A percentile compares a stretch with the other conserved stretches of the same genome.
phyloP scores from a whole-genome alignment of 2,797 vertebrate genomes.

The Nyctalus aviator region DNA sequence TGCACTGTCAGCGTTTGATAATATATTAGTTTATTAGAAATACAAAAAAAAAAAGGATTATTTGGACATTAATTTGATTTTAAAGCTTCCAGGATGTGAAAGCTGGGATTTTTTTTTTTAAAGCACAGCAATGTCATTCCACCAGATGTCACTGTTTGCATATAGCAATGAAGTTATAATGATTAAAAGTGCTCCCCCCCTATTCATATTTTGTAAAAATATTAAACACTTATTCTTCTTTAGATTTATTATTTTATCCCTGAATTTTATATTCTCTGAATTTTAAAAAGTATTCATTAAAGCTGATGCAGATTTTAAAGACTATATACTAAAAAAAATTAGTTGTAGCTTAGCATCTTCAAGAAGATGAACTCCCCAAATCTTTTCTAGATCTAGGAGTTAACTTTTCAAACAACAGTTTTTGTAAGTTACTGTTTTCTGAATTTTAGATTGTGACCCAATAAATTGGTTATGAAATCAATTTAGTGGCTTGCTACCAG shows the following conservation, averaged over 20 bases:
- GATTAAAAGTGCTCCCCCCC: constrained; percentile 30
- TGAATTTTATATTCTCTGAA: neutral
- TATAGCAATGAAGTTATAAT: constrained; percentile 62
- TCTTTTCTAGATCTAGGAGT: neutral
- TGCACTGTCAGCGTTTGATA: neutral
- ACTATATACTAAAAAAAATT: constrained; percentile 14
- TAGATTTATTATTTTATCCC: constrained; percentile 31
- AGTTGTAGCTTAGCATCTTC: neutral
- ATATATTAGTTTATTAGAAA: neutral
- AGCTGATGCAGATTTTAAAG: constrained; percentile 23
- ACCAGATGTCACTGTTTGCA: constrained; percentile 89
- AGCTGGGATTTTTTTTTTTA: constrained; percentile 5
- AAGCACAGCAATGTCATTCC: constrained; percentile 77
- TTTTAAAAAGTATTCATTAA: neutral
- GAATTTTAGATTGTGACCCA: neutral
- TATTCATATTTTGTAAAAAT: constrained; percentile 50
- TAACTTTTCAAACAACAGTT: constrained; percentile 19
- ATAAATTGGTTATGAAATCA: neutral
- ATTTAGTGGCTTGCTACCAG: neutral
- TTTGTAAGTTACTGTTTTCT: constrained; percentile 2
- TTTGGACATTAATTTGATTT: constrained; percentile 40
- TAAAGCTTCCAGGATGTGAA: neutral
- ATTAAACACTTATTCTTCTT: neutral
- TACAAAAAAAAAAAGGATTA: neutral
- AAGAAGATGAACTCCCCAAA: neutral